A percentile compares a stretch with the other conserved stretches of the same genome.
Conservation (phyloP, 1,140 invertebrate species). For the Archegozetes longisetosus region DNA sequence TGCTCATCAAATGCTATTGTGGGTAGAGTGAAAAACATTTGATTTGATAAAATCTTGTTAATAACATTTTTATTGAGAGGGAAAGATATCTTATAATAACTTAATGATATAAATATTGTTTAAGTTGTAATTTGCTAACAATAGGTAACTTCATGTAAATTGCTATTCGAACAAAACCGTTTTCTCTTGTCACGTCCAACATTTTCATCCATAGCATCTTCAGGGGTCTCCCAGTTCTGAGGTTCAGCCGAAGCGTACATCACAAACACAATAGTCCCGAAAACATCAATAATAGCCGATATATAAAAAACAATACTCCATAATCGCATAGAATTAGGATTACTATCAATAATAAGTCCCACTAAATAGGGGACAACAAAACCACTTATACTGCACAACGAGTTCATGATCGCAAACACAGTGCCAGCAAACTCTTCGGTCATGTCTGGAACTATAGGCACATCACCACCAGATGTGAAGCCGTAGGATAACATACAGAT, state of each 20-base stretch:
- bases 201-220: too few relatives aligned
- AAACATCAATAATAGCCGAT: constrained; percentile 4
- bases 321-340: not conserved
- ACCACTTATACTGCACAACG: constrained; percentile 1
- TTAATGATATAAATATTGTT: too few relatives aligned
- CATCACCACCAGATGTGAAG: constrained; percentile 9
- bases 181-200: too few relatives aligned
- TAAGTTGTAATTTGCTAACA: too few relatives aligned
- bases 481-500: constrained; percentile 8
- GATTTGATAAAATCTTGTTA: too few relatives aligned
- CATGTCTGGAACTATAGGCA: constrained; percentile 8
- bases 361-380: constrained; percentile 16
- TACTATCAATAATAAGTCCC: constrained; percentile 10
- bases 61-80: too few relatives aligned
- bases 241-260: not conserved
- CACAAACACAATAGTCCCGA: constrained; percentile 10
- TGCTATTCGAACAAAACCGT: too few relatives aligned
- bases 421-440: constrained; percentile 9
- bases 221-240: not conserved
- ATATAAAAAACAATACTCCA: constrained; percentile 14
- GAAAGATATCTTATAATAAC: too few relatives aligned
- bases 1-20: too few relatives aligned
- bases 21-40: too few relatives aligned
- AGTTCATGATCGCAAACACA: constrained; percentile 12
- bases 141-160: too few relatives aligned